Conservation (phyloP, 1,140 invertebrate species). For the Mylabris phalerata region DNA sequence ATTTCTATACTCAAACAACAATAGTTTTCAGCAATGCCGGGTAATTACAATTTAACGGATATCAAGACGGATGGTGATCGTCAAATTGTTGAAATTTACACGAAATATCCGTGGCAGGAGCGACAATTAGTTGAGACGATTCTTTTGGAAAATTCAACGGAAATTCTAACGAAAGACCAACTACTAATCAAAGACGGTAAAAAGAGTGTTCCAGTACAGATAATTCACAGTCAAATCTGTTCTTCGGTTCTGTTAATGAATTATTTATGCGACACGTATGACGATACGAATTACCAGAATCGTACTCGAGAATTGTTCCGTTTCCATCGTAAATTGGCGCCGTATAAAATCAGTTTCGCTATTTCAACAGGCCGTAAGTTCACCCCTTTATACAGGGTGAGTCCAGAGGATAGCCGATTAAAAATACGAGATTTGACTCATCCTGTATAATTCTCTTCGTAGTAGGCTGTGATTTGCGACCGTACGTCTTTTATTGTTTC, state of each 20-base stretch:
- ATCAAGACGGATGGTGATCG: constrained; percentile 39
- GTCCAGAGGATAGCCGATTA: not conserved
- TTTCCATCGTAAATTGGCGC: constrained; percentile 64
- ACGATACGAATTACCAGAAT: constrained; percentile 35
- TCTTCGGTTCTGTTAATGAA: constrained; percentile 54
- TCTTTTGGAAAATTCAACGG: not conserved
- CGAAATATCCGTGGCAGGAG: constrained; percentile 45
- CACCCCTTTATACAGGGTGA: not conserved
- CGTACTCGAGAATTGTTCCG: constrained; percentile 43
- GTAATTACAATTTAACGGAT: constrained; percentile 52
- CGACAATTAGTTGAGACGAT: constrained; percentile 40
- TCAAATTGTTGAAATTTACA: constrained; percentile 47
- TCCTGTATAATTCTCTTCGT: no score
- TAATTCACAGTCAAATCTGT: constrained; percentile 47
- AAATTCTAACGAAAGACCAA: not conserved
- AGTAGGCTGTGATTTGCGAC: no score
- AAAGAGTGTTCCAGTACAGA: constrained; percentile 37
- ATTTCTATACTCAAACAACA: not conserved
- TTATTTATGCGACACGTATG: constrained; percentile 56
- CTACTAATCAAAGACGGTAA: constrained; percentile 44
- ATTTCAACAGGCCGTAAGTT: constrained; percentile 41
- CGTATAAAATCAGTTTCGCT: constrained; percentile 63
- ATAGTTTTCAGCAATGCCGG: constrained; percentile 59
- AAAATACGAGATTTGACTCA: not conserved
- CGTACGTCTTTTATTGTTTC: no score